Evolutionary conservation across 2,797 vertebrate genomes (phyloP).

Genomic region (Acipenser transmontanus): DNA sequence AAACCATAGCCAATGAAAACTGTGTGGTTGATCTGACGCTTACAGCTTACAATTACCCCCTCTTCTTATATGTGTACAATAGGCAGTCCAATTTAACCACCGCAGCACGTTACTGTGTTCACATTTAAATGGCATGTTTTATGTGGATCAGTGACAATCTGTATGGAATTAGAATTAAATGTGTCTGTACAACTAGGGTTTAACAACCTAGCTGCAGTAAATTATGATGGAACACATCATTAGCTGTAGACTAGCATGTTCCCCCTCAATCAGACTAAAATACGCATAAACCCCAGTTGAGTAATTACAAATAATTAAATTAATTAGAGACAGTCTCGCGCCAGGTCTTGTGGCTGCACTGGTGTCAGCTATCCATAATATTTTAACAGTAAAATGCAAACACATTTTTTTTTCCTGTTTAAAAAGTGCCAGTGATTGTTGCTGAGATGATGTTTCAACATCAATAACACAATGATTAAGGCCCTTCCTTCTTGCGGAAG

Average conservation of each 20-base stretch:
- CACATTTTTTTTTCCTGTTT: slow-evolving; percentile 39
- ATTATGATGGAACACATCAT: slow-evolving; percentile 71
- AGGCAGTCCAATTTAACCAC: neutral
- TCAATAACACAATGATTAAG: slow-evolving; percentile 56
- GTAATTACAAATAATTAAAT: slow-evolving; percentile 95
- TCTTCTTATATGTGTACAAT: slow-evolving; percentile 7
- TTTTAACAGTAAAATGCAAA: slow-evolving; percentile 81
- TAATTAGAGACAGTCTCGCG: slow-evolving; percentile 80
- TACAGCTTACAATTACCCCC: slow-evolving; percentile 8
- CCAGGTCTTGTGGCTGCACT: slow-evolving; percentile 60
- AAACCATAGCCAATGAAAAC: neutral
- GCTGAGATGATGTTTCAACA: slow-evolving; percentile 62
- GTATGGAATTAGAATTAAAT: slow-evolving; percentile 57
- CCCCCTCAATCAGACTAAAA: slow-evolving; percentile 57
- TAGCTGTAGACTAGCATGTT: slow-evolving; percentile 52
- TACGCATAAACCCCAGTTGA: slow-evolving; percentile 68
- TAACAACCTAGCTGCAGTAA: slow-evolving; percentile 57
- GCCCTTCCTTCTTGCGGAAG: slow-evolving; percentile 68
- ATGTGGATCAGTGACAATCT: slow-evolving; percentile 43
- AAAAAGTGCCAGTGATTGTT: slow-evolving; percentile 59
- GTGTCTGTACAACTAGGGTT: slow-evolving; percentile 48
- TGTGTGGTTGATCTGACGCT: slow-evolving; percentile 17
- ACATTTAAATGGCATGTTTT: slow-evolving; percentile 41
- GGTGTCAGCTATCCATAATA: slow-evolving; percentile 70
- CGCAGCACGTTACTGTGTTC: slow-evolving; percentile 14